These are phyloP conservation scores for Gambusia affinis DNA, from an alignment of 2,113 vertebrate genomes.

Conservation along the genomic window DNA sequence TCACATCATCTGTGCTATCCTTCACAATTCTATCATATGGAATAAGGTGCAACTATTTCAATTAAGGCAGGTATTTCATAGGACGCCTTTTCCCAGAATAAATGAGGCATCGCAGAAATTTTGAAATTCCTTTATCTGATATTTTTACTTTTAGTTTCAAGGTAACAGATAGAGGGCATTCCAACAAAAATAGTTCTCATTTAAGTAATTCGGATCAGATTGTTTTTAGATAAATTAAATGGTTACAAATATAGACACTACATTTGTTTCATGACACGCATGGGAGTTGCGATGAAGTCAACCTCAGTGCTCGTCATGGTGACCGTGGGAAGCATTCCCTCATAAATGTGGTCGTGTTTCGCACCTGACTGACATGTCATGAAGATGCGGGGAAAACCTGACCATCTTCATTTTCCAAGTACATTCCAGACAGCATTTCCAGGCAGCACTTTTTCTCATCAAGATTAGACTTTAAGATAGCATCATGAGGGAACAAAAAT, in stretches of 20 bases:
- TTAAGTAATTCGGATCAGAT: not conserved
- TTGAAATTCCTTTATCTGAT: not conserved
- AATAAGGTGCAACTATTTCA: too few species aligned
- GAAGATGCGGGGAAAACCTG: not conserved
- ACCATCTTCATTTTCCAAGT: slow-evolving; percentile 1
- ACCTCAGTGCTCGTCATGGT: not conserved
- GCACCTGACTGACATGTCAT: slow-evolving; percentile 14
- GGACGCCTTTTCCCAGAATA: too few species aligned
- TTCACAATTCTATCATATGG: too few species aligned
- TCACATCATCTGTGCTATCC: too few species aligned
- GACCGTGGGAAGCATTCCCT: slow-evolving; percentile 21
- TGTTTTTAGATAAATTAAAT: not conserved
- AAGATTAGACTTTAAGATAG: not conserved
- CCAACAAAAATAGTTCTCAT: not conserved
- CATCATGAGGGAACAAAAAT: not conserved
- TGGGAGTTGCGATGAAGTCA: not conserved
- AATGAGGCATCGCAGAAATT: not conserved
- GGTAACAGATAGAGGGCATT: not conserved
- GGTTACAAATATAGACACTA: not conserved
- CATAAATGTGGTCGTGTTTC: slow-evolving; percentile 14
- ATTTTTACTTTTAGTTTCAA: not conserved
- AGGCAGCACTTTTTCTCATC: not conserved
- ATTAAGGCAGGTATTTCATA: too few species aligned
- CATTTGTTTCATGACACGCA: too few species aligned
- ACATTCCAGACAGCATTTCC: slow-evolving; percentile 2